Evolutionary conservation across 2,797 vertebrate genomes (phyloP).

Genomic region (Tiaroga cobitis): DNA sequence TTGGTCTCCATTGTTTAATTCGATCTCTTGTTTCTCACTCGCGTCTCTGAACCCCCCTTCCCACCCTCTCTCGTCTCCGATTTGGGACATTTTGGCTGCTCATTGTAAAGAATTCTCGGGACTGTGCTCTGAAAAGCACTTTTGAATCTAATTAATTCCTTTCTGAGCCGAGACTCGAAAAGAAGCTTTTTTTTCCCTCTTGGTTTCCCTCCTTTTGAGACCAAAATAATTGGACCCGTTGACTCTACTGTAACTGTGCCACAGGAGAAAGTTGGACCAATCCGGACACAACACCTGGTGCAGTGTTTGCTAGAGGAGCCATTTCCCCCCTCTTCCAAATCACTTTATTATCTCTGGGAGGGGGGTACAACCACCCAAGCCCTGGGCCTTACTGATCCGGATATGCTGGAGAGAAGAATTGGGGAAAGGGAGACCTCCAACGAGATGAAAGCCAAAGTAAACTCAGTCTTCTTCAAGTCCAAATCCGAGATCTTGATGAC

Average conservation of each 20-base stretch:
- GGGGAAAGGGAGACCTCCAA: constrained; percentile 47
- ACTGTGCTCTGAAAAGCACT: constrained; percentile 66
- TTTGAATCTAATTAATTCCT: constrained; percentile 80
- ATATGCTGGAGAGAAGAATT: constrained; percentile 43
- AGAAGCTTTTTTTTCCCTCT: constrained; percentile 64
- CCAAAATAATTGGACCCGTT: constrained; percentile 81
- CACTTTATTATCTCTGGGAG: constrained; percentile 47
- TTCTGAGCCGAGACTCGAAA: constrained; percentile 70
- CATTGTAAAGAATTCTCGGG: constrained; percentile 64
- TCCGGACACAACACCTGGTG: constrained; percentile 64
- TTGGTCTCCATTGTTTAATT: constrained; percentile 45
- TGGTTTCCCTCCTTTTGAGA: constrained; percentile 73
- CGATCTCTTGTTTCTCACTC: constrained; percentile 29
- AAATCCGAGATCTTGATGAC: constrained; percentile 31
- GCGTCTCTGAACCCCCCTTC: constrained; percentile 16
- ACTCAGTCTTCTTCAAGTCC: constrained; percentile 31
- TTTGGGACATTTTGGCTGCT: constrained; percentile 59
- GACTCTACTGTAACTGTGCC: constrained; percentile 73
- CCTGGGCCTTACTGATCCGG: constrained; percentile 53
- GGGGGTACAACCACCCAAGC: constrained; percentile 53
- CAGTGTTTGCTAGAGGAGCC: constrained; percentile 49
- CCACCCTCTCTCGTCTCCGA: constrained; percentile 39
- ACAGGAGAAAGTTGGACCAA: constrained; percentile 64
- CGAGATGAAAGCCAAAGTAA: constrained; percentile 48
- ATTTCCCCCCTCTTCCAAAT: constrained; percentile 39